phyloP scores from a whole-genome alignment of 2,113 vertebrate species.

The Bostrychus sinensis region DNA sequence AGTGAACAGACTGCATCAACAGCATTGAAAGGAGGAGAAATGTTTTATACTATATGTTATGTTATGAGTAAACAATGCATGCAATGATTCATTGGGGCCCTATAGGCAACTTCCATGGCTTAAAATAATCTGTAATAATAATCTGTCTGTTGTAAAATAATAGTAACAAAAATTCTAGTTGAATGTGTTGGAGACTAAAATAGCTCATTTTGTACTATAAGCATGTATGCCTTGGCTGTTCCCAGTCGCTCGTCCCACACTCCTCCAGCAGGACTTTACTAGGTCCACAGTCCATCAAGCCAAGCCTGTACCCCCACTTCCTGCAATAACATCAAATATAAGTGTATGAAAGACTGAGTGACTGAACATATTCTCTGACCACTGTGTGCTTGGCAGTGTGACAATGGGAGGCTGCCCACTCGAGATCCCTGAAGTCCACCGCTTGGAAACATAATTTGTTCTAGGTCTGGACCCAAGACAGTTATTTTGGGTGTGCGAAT shows the following conservation, averaged over 20 bases:
- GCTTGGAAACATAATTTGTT: conserved; percentile 33
- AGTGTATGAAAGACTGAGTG: conserved; percentile 19
- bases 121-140: too few relatives aligned
- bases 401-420: conserved; percentile 27
- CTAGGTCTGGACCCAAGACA: conserved; percentile 5
- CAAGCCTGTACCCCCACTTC: conserved; percentile 21
- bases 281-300: conserved; percentile 15
- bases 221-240: conserved; percentile 3
- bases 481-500: conserved; percentile 31
- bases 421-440: conserved; percentile 17
- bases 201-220: too few relatives aligned
- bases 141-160: too few relatives aligned
- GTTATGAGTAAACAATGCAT: too few relatives aligned
- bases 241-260: neutral
- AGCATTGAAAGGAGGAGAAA: too few relatives aligned
- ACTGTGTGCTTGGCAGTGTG: conserved; percentile 33
- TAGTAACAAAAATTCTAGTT: too few relatives aligned
- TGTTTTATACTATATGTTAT: too few relatives aligned
- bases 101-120: too few relatives aligned
- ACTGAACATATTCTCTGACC: conserved; percentile 24
- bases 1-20: too few relatives aligned
- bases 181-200: too few relatives aligned
- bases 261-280: conserved; percentile 6
- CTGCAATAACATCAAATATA: conserved; percentile 15
- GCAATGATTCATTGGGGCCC: too few relatives aligned